Conservation (phyloP, 2,888 invertebrate genomes). For the Scaptomyza caliginosa region DNA sequence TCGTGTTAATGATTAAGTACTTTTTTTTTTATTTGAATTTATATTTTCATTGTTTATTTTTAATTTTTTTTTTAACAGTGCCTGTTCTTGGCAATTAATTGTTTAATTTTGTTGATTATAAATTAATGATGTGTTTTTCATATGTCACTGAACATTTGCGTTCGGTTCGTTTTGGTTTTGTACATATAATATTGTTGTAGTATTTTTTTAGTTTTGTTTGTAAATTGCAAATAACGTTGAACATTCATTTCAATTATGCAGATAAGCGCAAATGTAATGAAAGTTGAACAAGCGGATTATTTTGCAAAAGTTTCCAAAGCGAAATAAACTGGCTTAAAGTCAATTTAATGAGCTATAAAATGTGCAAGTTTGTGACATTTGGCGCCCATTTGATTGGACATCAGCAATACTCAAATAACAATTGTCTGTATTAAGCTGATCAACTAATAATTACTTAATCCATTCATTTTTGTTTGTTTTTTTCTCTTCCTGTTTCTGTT, state of each 20-base stretch:
- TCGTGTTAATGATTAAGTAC: conserved; percentile 40
- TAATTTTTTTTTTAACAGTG: conserved; percentile 11
- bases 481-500: neutral
- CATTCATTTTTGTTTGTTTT: neutral
- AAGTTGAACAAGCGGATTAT: conserved; percentile 77
- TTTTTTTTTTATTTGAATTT: conserved; percentile 11
- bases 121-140: conserved; percentile 80
- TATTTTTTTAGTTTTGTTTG: conserved; percentile 30
- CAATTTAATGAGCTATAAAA: conserved; percentile 69
- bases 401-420: conserved; percentile 16
- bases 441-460: conserved; percentile 15
- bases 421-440: conserved; percentile 26
- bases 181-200: neutral
- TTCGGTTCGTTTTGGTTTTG: conserved; percentile 17
- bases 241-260: conserved; percentile 79
- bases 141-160: conserved; percentile 73
- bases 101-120: conserved; percentile 79
- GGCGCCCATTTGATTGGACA: conserved; percentile 45
- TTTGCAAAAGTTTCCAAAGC: conserved; percentile 40
- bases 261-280: conserved; percentile 78
- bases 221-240: conserved; percentile 65
- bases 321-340: conserved; percentile 61
- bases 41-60: no score
- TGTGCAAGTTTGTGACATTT: conserved; percentile 47
- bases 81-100: conserved; percentile 75